Base-by-base conservation (phyloP, 2,113 vertebrate species). In the Solenodon paradoxus region DNA sequence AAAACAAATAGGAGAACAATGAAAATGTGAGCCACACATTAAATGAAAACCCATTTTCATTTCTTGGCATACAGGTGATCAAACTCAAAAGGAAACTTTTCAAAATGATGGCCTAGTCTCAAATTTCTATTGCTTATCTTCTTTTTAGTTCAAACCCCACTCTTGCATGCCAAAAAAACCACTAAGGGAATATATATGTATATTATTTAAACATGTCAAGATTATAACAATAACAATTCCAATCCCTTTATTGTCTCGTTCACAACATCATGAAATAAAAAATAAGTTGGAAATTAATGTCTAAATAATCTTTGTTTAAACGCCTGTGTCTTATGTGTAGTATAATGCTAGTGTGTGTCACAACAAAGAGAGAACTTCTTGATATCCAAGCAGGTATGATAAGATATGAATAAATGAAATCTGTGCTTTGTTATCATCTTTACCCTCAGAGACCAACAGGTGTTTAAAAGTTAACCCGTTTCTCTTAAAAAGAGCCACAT, bases 101-200 rank as follows among this genome's bases (percentile, higher is more conserved):
- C 72, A 80, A 45, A 64, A 45, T 42, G 15, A 26, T 57, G n/a
- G 10, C 83, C 53, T 53, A 20, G 7, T 86, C 15, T 89, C 94
- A 55, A 81, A 47, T 83, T 38, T 47, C 66, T 40, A 45, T 55
- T 75, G 38, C 3, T n/a, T 2, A 3, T 72, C 38, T 32, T 61
- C 22, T 53, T 5, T 74, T 26, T 68, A 61, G 75, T 96, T 89
- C 94, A 96, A 94, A 84, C 19, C 42, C 42, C 15, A 10, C 55
- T 90, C 2, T 47, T 30, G 20, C 61, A 32, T 49, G 64, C 85
- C 45, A 86, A 32, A 84, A n/a, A n/a, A n/a, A n/a, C n/a, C n/a
- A n/a, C n/a, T n/a, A n/a, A n/a, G 68, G 85, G 17, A 0, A 0
- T 26, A 26, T 94, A 83, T 0, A 71, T 1, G 69, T 49, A 2